These are phyloP conservation scores for Athripsodes cinereus DNA, from an alignment of 2,888 invertebrate genomes.

Conservation along the genomic window DNA sequence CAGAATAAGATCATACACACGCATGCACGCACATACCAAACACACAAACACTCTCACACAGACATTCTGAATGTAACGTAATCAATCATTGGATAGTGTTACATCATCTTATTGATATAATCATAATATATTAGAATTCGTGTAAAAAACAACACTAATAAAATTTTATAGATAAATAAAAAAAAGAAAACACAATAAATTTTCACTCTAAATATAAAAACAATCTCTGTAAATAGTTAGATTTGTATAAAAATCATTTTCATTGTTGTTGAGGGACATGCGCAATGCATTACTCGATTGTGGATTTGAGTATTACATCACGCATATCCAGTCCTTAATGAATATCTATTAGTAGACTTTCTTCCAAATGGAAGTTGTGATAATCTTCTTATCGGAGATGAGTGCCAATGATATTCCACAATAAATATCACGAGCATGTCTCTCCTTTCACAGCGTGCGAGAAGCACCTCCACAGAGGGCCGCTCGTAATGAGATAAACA, in stretches of 20 bases:
- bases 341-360: conserved; percentile 12
- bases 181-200: conserved; percentile 53
- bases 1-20: too few species aligned
- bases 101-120: conserved; percentile 23
- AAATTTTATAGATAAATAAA: conserved; percentile 41
- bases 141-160: conserved; percentile 55
- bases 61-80: too few species aligned
- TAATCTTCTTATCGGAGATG: too few species aligned
- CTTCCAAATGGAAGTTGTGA: not conserved
- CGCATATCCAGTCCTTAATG: conserved; percentile 31
- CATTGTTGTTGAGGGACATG: conserved; percentile 38
- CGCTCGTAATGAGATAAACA: not conserved
- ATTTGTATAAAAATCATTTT: conserved; percentile 50
- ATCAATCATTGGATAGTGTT: too few species aligned
- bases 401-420: too few species aligned
- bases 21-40: not conserved
- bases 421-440: not conserved
- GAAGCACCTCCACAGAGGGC: too few species aligned
- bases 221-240: conserved; percentile 54
- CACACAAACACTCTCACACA: too few species aligned
- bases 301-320: too few species aligned
- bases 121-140: conserved; percentile 29
- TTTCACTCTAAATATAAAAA: conserved; percentile 54
- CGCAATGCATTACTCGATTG: too few species aligned
- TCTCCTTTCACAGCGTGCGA: not conserved